Evolutionary conservation across 2,797 vertebrate genomes (phyloP), one percentile per base, ranked within the genome.

Genomic region (Syngnathus acus): DNA sequence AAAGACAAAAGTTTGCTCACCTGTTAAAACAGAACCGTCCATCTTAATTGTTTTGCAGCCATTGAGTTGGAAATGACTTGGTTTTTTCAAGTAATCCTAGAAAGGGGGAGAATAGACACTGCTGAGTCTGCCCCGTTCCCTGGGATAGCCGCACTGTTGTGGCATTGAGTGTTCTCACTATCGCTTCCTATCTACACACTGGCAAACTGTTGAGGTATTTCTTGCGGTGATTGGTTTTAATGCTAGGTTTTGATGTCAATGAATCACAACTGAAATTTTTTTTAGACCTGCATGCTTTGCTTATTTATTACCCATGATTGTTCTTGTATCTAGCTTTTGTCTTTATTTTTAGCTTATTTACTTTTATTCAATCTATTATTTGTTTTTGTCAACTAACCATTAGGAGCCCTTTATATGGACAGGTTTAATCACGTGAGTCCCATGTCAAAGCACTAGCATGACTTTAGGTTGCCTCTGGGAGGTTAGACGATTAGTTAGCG

Each of bases 51-150:
- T 98, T 94, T 99, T 99, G 93, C 97, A 99, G 96, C 96, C 95
- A 94, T 94, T 96, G 96, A 99, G 98, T 98, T 98, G 94, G 95
- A 98, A 97, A 96, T 98, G 97, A 99, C 96, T 98, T 99, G 96
- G 94, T 97, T 99, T 98, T 98, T 98, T 98, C 95, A 98, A 98
- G 97, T 99, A 96, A 98, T 93, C 95, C 96, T 98, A 97, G 97
- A 97, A 97, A 97, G 90, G 95, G 97, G 96, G 95, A 98, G 91
- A 95, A 96, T 98, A 99, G 96, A 96, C 96, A 98, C 97, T 93
- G 95, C 97, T 97, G 97, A 98, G 93, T 97, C 96, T 97, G 96
- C 95, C 96, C 95, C 96, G 96, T 94, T 96, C 95, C 96, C 96
- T 95, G 94, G 94, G 96, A 96, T 96, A 98, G 94, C 96, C 95